phyloP scores from a whole-genome alignment of 2,797 vertebrate genomes.

The Enoplosus armatus region DNA sequence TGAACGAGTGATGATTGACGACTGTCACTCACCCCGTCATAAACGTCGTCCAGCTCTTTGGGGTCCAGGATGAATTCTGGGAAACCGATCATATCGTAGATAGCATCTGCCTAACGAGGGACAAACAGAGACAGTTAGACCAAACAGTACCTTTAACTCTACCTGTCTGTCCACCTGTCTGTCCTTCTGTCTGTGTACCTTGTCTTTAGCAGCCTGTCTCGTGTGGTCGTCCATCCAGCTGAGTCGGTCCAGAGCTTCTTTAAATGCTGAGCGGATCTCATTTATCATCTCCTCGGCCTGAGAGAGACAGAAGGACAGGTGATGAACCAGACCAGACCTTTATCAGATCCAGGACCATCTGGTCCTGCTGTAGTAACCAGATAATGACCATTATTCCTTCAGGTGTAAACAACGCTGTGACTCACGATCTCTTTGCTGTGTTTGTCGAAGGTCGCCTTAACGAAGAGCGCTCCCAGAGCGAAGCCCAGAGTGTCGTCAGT shows the following conservation, averaged over 20 bases:
- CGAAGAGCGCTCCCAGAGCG: constrained; percentile 94
- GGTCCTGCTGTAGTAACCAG: not conserved
- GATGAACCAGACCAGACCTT: not conserved
- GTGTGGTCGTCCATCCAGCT: constrained; percentile 96
- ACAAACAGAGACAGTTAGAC: constrained; percentile 31
- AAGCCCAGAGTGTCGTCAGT: constrained; percentile 97
- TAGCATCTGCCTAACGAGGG: constrained; percentile 90
- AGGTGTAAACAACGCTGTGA: not conserved
- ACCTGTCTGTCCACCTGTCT: constrained; percentile 66
- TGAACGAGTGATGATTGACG: not conserved
- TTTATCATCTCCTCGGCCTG: constrained; percentile 97
- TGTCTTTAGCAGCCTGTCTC: constrained; percentile 92
- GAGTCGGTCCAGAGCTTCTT: constrained; percentile 89
- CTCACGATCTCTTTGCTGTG: constrained; percentile 97
- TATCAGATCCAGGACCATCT: not conserved
- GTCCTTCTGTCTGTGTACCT: constrained; percentile 83
- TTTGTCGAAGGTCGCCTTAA: constrained; percentile 96
- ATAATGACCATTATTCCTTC: not conserved
- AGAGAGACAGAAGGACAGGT: not conserved
- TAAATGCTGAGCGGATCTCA: constrained; percentile 92
- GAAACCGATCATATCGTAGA: constrained; percentile 99
- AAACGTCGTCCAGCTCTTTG: constrained; percentile 96
- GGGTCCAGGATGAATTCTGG: constrained; percentile 97
- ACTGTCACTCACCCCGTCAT: constrained; percentile 91
- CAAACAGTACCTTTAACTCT: constrained; percentile 25